phyloP scores from a whole-genome alignment of 2,797 vertebrate species.

The Gymnoscopelus braueri region DNA sequence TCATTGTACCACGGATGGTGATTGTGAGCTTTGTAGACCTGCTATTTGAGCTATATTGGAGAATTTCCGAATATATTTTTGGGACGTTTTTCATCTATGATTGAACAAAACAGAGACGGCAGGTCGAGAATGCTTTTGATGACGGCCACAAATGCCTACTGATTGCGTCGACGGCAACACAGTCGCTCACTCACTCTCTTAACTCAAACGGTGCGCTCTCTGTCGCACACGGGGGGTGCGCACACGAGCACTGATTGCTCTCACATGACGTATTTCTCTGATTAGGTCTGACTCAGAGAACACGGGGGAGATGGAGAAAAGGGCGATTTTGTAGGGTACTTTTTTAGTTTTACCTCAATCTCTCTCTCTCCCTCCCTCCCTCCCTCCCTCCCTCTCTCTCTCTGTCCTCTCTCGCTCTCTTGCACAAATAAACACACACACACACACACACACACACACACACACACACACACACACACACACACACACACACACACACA shows the following conservation, averaged over 20 bases:
- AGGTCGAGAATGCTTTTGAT: conserved; percentile 15
- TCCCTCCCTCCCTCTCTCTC: conserved; percentile 34
- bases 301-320: conserved; percentile 54
- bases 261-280: conserved; percentile 70
- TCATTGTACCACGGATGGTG: too few species aligned
- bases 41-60: too few species aligned
- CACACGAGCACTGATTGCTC: conserved; percentile 56
- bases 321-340: conserved; percentile 45
- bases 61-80: too few species aligned
- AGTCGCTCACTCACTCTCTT: conserved; percentile 28
- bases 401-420: not conserved
- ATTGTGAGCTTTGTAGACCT: too few species aligned
- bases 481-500: conserved; percentile 55
- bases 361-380: conserved; percentile 24
- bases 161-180: conserved; percentile 60
- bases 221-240: conserved; percentile 22
- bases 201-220: conserved; percentile 7
- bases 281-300: conserved; percentile 65
- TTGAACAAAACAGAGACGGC: conserved; percentile 2
- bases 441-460: not conserved
- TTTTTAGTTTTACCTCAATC: conserved; percentile 35
- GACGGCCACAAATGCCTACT: conserved; percentile 66
- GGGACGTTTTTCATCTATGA: too few species aligned
- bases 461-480: conserved; percentile 5
- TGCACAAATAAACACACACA: conserved; percentile 23